Base-by-base conservation (phyloP, 2,113 vertebrate genomes). In the Natator depressus region DNA sequence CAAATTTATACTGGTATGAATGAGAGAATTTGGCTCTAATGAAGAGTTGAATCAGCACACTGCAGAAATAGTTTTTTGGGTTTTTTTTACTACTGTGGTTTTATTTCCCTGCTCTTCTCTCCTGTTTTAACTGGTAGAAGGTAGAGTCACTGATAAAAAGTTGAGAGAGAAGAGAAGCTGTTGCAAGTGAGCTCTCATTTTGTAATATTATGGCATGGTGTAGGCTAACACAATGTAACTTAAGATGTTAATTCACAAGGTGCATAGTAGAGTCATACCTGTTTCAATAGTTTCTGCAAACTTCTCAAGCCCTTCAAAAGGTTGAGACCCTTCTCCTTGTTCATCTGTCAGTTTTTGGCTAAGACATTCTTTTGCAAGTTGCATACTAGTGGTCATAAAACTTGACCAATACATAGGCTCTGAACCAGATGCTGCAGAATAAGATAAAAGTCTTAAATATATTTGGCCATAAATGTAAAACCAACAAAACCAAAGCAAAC, bases 281-380 rank as follows among this genome's bases (percentile, higher is more conserved):
- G 99, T 99, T 98, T 99, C 99, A 96, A 99, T 99, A 10, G 99
- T 99, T 98, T 99, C 99, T 65, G 99, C 99, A 98, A 99, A 99
- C 96, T 99, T 99, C 95, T 99, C 99, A 80, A 99, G 98, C 86
- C 99, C 99, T 96, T 99, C 99, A 92, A 99, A 99, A 49, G 99
- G 99, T 94, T 99, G 99, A 42, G 99, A 99, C 55, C 98, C 99
- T 97, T 99, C 99, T 95, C 99, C 99, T 97, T 99, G 99, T 46
- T 99, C 99, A 94, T 99, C 99, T 2, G 99, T 99, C 88, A 99
- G 96, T 96, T 99, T 99, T 97, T 99, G 99, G 98, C 99, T 99
- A 92, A 99, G 98, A 98, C 99, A 99, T 94, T 99, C 99, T 95
- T 99, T 99, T 87, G 99, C 99, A 82, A 99, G 95, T 85, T 99